A percentile compares a stretch with the other conserved stretches of the same genome.
These are phyloP conservation scores for Chrysomela aeneicollis DNA, from an alignment of 2,888 invertebrate species.

Conservation along the genomic window DNA sequence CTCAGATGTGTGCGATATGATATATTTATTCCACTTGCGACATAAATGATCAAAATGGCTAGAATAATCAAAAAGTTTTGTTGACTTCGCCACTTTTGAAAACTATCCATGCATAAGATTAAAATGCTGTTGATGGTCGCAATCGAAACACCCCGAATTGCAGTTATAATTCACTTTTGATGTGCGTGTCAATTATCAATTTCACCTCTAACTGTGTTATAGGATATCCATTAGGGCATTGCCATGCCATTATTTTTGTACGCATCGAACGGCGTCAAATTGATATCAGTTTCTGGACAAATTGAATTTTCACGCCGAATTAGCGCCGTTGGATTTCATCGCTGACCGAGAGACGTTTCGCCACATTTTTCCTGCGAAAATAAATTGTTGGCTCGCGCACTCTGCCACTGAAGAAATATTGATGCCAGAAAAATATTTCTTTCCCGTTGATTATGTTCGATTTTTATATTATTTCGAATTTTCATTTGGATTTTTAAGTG, in stretches of 20 bases:
- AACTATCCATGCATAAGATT: too few relatives aligned
- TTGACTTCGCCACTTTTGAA: too few relatives aligned
- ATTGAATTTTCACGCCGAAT: conserved; percentile 34
- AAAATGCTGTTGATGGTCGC: conserved; percentile 24
- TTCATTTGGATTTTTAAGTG: too few relatives aligned
- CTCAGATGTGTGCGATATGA: too few relatives aligned
- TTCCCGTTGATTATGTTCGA: too few relatives aligned
- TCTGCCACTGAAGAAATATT: too few relatives aligned
- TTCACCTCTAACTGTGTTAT: conserved; percentile 43
- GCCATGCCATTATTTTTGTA: conserved; percentile 38
- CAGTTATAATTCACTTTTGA: conserved; percentile 47
- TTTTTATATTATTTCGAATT: too few relatives aligned
- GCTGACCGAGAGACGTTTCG: neutral
- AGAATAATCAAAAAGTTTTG: too few relatives aligned
- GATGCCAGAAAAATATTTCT: too few relatives aligned
- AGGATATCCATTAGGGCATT: conserved; percentile 41
- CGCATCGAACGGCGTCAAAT: conserved; percentile 31
- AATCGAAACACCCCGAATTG: conserved; percentile 18
- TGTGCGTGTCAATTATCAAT: conserved; percentile 46
- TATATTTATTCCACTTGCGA: too few relatives aligned
- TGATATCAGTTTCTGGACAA: conserved; percentile 35
- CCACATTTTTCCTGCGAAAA: neutral
- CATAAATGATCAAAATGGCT: too few relatives aligned
- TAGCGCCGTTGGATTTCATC: conserved; percentile 26
- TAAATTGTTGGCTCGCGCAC: conserved; percentile 3